Base-by-base conservation (phyloP, 2,888 invertebrate species). In the Stratiomys singularior region DNA sequence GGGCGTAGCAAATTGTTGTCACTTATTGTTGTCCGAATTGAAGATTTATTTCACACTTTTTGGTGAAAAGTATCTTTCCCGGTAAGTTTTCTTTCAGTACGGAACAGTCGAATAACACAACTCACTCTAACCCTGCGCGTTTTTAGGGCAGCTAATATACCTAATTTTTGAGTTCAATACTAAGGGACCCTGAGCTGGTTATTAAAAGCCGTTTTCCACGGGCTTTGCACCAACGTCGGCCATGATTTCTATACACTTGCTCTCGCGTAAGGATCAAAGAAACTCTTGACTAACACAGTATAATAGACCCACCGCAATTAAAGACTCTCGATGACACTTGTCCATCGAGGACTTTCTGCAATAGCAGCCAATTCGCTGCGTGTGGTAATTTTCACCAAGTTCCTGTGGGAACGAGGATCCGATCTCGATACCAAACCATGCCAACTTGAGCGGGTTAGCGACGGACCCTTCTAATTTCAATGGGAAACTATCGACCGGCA, bases 1-100 rank as follows among this genome's bases (percentile, higher is more conserved):
- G 58, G 79, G 79, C 76, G 79, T 77, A 77, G 69, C 79, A 77
- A 79, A 79, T 79, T 76, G 25, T 64, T 79, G 79, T 79, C 79
- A 79, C 77, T 67, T 67, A 47, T 52, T 67, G 56, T 56, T n/a
- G 47, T 15, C 9, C 37, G 37, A 37, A 9, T 37, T 37, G 37
- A 9, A 37, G 9, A 37, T 37, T 3, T 9, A 37, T 5, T 5
- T 3, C 5, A 37, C 37, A 37, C 13, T 23, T 47, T 37, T 21
- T 3, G 44, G 52, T 18, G 47, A 9, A 37, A 37, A 37, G 37
- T 37, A 37, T 37, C 37, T 37, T 37, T 37, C n/a, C n/a, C n/a
- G n/a, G n/a, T n/a, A n/a, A n/a, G n/a, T n/a, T n/a, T n/a, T n/a
- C n/a, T n/a, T n/a, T n/a, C n/a, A n/a, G n/a, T n/a, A n/a, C n/a